Conservation (phyloP, 2,888 invertebrate species). For the Sipha maydis region DNA sequence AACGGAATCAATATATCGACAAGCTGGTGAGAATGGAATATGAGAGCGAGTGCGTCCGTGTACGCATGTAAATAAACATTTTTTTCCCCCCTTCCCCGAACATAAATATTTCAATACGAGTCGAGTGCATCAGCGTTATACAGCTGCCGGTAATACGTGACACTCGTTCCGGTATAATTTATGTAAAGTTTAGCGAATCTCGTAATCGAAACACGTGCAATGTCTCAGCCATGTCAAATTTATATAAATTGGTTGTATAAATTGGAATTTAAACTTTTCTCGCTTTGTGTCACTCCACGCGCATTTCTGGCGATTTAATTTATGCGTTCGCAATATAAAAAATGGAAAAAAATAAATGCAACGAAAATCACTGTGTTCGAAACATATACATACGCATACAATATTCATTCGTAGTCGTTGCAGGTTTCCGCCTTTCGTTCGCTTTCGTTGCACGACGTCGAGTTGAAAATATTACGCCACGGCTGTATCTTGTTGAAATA, state of each 20-base stretch:
- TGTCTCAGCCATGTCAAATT: not conserved
- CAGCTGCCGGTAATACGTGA: not conserved
- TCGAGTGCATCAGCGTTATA: not conserved
- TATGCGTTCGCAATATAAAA: not conserved
- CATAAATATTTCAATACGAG: not conserved
- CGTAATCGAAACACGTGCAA: not conserved
- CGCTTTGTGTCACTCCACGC: not conserved
- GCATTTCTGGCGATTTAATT: not conserved
- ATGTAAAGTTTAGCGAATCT: not conserved
- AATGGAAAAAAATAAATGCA: not conserved
- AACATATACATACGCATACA: too few relatives aligned
- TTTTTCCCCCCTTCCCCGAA: too few relatives aligned
- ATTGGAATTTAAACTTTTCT: not conserved
- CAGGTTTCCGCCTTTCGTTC: too few relatives aligned
- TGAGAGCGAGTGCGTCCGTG: not conserved
- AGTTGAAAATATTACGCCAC: too few relatives aligned
- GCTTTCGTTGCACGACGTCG: too few relatives aligned
- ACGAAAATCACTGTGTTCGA: not conserved
- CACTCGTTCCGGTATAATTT: not conserved
- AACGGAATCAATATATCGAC: not conserved
- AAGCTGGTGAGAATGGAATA: not conserved
- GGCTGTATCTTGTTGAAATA: too few relatives aligned
- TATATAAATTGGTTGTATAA: constrained; percentile 2
- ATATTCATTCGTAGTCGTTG: too few relatives aligned
- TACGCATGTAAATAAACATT: not conserved